These are phyloP conservation scores for Corapipo altera DNA, from an alignment of 2,113 vertebrate species.

Conservation along the genomic window DNA sequence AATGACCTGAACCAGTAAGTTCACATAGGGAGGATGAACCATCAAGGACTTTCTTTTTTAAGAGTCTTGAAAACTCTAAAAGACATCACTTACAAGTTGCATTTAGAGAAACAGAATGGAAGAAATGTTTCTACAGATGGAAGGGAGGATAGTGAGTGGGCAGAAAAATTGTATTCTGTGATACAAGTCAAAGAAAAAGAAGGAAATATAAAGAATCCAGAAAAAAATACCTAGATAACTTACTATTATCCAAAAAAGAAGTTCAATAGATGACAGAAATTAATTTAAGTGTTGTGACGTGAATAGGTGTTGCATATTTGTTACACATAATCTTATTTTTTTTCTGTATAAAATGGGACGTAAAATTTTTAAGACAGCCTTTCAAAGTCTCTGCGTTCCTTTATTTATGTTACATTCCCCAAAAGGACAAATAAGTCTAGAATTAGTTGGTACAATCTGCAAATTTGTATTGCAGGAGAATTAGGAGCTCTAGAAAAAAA, in stretches of 20 bases:
- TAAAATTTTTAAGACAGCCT: background rate
- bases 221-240: background rate
- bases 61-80: background rate
- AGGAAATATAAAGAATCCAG: background rate
- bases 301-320: background rate
- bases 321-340: background rate
- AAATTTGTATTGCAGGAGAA: background rate
- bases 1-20: background rate
- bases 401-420: background rate
- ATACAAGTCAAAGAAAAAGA: background rate
- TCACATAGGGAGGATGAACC: background rate
- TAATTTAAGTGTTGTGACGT: background rate
- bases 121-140: background rate
- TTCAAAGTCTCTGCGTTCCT: background rate
- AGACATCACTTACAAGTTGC: background rate
- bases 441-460: background rate
- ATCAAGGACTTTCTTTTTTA: background rate
- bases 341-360: background rate
- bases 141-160: rapidly evolving
- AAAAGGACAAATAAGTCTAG: background rate
- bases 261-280: background rate
- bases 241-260: background rate
- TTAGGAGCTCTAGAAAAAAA: background rate
- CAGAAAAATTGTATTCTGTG: background rate
- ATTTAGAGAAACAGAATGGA: background rate